Percentiles rank a stretch among this genome's conserved stretches.
These are phyloP conservation scores for Phorcus lineatus DNA, from an alignment of 2,888 invertebrate genomes.

Conservation along the genomic window DNA sequence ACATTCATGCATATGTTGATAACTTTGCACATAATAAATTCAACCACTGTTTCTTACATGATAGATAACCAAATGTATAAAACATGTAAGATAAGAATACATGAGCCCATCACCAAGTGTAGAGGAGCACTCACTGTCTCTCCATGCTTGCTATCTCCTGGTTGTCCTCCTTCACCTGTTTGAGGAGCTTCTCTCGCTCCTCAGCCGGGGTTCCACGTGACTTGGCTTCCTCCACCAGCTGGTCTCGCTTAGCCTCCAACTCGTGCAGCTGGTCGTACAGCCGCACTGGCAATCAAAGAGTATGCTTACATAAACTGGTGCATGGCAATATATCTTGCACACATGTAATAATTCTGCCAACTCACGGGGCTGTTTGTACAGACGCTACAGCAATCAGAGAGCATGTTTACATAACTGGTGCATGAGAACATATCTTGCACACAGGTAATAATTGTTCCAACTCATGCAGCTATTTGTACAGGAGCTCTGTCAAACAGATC, in stretches of 20 bases:
- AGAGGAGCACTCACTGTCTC: slow-evolving; percentile 70
- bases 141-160: slow-evolving; percentile 87
- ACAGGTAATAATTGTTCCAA: too few relatives aligned
- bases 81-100: too few relatives aligned
- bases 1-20: too few relatives aligned
- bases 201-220: slow-evolving; percentile 85
- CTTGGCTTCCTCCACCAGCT: slow-evolving; percentile 82
- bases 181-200: slow-evolving; percentile 84
- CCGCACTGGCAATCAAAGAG: slow-evolving; percentile 74
- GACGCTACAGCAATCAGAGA: too few relatives aligned
- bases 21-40: too few relatives aligned
- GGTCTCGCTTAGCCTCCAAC: slow-evolving; percentile 81
- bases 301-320: background rate
- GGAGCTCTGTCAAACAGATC: too few relatives aligned
- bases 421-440: background rate
- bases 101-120: too few relatives aligned
- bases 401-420: background rate
- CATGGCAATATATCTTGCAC: background rate
- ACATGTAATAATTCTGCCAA: too few relatives aligned
- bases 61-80: too few relatives aligned
- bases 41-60: too few relatives aligned
- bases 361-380: too few relatives aligned
- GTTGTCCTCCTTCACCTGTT: slow-evolving; percentile 86
- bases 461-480: too few relatives aligned
- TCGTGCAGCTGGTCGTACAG: slow-evolving; percentile 81